Conservation (phyloP, 53 echinoderm and acorn worm genomes). For the Actinopyga echinites region DNA sequence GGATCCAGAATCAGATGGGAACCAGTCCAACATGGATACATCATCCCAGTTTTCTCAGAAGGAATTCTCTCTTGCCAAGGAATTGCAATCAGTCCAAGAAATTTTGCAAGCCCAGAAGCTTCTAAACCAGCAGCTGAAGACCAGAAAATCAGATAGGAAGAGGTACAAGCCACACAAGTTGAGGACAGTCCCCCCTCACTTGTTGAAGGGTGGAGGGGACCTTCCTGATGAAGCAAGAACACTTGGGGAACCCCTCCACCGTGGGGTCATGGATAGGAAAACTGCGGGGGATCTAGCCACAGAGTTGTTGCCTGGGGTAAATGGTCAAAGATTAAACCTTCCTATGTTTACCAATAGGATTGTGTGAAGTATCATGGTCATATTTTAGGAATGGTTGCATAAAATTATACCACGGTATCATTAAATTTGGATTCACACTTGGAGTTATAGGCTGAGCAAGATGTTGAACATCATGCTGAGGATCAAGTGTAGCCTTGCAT, state of each 20-base stretch:
- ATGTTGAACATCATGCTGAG: neutral
- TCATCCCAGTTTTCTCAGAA: constrained; percentile 37
- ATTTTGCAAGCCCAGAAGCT: constrained; percentile 50
- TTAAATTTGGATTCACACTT: neutral
- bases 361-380: constrained; percentile 1
- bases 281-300: constrained; percentile 81
- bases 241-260: constrained; percentile 72
- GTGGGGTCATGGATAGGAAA: constrained; percentile 86
- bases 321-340: constrained; percentile 75
- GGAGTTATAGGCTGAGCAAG: neutral
- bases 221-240: neutral
- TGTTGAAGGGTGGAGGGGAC: constrained; percentile 23
- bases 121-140: constrained; percentile 38
- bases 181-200: constrained; percentile 8
- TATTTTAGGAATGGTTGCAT: neutral
- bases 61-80: constrained; percentile 57
- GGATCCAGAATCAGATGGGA: constrained; percentile 19
- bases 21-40: neutral
- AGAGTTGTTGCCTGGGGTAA: constrained; percentile 86
- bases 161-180: constrained; percentile 48
- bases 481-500: too few relatives aligned
- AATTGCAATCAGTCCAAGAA: constrained; percentile 55
- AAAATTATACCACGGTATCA: neutral
- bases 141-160: constrained; percentile 39
- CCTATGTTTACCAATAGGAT: constrained; percentile 61